Conservation (phyloP, 2,888 invertebrate species). For the Ametastegia equiseti region DNA sequence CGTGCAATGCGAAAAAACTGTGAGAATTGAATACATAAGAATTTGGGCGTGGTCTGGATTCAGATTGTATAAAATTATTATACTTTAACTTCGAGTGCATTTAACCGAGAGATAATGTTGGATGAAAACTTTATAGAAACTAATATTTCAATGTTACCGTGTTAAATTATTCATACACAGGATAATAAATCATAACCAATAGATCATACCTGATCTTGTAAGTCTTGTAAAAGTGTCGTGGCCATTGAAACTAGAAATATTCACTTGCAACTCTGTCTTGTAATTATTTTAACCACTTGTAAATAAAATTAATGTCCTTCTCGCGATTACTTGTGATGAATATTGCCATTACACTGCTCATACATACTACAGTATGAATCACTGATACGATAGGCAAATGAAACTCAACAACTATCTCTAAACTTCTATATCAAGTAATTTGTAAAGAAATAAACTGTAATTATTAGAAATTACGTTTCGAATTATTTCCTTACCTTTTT, state of each 20-base stretch:
- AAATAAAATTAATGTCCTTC: neutral
- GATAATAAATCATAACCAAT: constrained; percentile 10
- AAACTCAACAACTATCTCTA: neutral
- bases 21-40: neutral
- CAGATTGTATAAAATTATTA: neutral
- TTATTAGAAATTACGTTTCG: neutral
- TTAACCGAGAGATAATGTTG: neutral
- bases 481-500: neutral
- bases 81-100: neutral
- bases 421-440: neutral
- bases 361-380: neutral
- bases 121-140: neutral
- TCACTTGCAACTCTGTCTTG: neutral
- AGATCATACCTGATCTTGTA: constrained; percentile 7
- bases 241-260: neutral
- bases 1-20: neutral
- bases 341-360: neutral
- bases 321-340: neutral
- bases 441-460: constrained; percentile 6
- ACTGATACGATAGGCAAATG: neutral
- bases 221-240: neutral
- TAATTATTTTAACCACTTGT: neutral
- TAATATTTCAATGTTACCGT: neutral
- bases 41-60: neutral
- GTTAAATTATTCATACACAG: constrained; percentile 11